Base-by-base conservation (phyloP, 2,888 invertebrate genomes). In the Cephus spinipes region DNA sequence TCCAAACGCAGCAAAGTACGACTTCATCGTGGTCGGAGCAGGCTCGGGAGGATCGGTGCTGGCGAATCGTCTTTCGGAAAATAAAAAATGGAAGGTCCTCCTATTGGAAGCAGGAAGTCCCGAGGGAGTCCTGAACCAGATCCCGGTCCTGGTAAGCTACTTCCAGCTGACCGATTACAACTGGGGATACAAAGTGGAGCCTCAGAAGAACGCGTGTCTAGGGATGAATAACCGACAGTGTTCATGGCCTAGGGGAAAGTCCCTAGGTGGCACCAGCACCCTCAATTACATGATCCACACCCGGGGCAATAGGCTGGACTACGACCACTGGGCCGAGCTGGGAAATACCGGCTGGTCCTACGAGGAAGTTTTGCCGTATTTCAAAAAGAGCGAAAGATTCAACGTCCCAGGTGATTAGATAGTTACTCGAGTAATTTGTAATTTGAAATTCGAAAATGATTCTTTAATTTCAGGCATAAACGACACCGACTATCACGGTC, bases 161-260 rank as follows among this genome's bases (percentile, higher is more conserved):
- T 92, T 94, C 69, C 94, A 94, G 81, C 88, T 93, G 40, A 94
- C 94, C 0, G 93, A 94, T 73, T 94, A 94, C 85, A 94, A 95
- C 82, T 96, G 96, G 96, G 94, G 94, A 74, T 96, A 95, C 90
- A 93, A 93, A 73, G 94, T 95, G 81, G 94, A 94, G 84, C 94
- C 93, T 0, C 95, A 96, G 84, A 92, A 92, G 1, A 92, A 92
- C 31, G 93, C 94, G 1, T 96, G 96, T 79, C 90, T 93, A 23
- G 94, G 96, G 11, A 95, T 96, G 93, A 94, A 95, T 82, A 94
- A 96, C 83, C 93, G 94, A 82, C 94, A 95, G 80, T 96, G 96
- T 89, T 94, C 95, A 84, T 96, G 95, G 95, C 96, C 97, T 0
- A 92, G 96, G 80, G 91, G 91, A 15, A 91, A 89, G 82, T 84